A percentile compares a stretch with the other conserved stretches of the same genome.
Evolutionary conservation across 2,797 vertebrate genomes (phyloP).

Genomic region (Clarias laeviceps): DNA sequence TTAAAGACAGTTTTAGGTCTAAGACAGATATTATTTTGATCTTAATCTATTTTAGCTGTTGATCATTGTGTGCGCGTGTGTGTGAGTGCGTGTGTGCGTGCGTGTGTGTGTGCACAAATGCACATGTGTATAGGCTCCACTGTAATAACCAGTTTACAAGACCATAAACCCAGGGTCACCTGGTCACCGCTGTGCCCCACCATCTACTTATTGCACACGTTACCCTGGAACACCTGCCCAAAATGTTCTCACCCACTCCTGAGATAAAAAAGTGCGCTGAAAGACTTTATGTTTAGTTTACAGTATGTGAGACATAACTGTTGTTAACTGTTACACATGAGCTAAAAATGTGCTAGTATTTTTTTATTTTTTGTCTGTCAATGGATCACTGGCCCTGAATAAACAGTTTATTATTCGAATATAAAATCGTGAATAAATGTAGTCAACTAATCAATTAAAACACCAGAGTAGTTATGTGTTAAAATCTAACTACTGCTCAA

Average conservation of each 20-base stretch:
- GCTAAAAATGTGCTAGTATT: not conserved
- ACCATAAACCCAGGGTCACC: slow-evolving; percentile 65
- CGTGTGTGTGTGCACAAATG: not conserved
- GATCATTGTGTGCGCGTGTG: not conserved
- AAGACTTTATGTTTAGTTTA: slow-evolving; percentile 71
- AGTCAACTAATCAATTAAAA: not conserved
- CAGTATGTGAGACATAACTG: slow-evolving; percentile 74
- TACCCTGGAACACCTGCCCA: slow-evolving; percentile 79
- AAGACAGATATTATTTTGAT: not conserved
- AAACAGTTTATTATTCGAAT: not conserved
- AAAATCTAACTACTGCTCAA: not conserved
- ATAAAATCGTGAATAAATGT: not conserved
- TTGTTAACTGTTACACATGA: not conserved
- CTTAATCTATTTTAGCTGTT: not conserved
- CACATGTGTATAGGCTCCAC: slow-evolving; percentile 69
- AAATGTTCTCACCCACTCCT: slow-evolving; percentile 71
- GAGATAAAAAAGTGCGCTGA: slow-evolving; percentile 74
- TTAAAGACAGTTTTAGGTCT: not conserved
- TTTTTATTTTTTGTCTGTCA: not conserved
- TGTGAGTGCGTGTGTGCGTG: not conserved
- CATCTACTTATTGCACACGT: slow-evolving; percentile 73
- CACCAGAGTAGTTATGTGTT: not conserved
- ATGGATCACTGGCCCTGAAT: not conserved
- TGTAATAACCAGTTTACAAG: not conserved
- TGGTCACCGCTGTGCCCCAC: slow-evolving; percentile 74